These are phyloP conservation scores for Ophthalmotilapia sp. DNA, from an alignment of 2,113 vertebrate species.

Conservation along the genomic window DNA sequence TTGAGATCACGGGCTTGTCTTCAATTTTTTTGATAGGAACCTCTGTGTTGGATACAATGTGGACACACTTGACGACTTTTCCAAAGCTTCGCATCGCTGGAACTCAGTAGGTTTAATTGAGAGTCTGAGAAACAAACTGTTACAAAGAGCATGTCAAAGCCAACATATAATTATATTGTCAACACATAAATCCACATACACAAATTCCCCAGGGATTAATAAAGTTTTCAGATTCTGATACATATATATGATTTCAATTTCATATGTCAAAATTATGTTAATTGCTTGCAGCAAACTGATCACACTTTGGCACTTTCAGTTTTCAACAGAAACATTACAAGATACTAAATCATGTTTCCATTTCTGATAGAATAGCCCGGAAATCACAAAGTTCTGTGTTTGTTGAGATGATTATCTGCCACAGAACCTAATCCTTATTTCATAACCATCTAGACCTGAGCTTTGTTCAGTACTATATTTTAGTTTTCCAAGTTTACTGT, in stretches of 20 bases:
- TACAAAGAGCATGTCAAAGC: background rate
- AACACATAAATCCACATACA: background rate
- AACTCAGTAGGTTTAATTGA: background rate
- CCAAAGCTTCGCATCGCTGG: fast-evolving
- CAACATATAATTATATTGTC: background rate
- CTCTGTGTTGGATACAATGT: background rate
- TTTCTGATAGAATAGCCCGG: background rate
- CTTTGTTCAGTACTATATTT: background rate
- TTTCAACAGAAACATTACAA: background rate
- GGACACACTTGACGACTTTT: background rate
- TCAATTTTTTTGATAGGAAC: background rate
- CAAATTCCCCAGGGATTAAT: background rate
- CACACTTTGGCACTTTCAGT: background rate
- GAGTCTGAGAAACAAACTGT: background rate
- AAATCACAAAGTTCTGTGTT: background rate
- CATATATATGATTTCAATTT: background rate
- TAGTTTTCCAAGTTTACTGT: background rate
- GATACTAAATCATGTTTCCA: background rate
- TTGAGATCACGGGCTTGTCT: background rate
- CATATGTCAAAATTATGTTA: background rate
- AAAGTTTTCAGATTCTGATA: background rate
- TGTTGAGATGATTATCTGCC: background rate
- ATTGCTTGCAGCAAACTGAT: background rate
- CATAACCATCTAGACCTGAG: background rate
- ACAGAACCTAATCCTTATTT: background rate